phyloP scores from a whole-genome alignment of 2,113 vertebrate species.

The Elgaria multicarinata region DNA sequence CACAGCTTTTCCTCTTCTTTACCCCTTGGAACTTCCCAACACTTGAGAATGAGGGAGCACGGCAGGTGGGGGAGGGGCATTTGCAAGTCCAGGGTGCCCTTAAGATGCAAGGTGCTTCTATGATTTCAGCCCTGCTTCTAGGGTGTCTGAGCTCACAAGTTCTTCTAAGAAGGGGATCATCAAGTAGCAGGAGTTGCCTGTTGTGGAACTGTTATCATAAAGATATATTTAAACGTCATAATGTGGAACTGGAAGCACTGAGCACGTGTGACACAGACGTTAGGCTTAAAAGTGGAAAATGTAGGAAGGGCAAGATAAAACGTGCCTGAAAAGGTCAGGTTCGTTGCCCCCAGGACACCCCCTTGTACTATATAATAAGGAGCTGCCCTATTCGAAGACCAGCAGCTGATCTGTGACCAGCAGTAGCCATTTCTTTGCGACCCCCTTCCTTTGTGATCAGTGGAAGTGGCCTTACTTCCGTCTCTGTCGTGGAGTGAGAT shows the following conservation, averaged over 20 bases:
- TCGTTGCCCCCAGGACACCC: too few species aligned
- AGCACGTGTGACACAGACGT: too few species aligned
- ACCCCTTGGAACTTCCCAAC: not conserved
- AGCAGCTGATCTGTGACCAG: too few species aligned
- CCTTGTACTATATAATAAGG: too few species aligned
- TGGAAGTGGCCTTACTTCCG: not conserved
- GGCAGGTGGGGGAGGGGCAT: not conserved
- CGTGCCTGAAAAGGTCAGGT: too few species aligned
- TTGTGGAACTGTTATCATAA: not conserved
- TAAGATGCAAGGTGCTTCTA: not conserved
- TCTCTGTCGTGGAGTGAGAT: not conserved
- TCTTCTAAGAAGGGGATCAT: not conserved
- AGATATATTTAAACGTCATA: not conserved
- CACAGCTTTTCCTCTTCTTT: not conserved
- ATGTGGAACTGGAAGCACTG: too few species aligned
- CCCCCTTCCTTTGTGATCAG: not conserved
- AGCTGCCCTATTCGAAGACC: too few species aligned
- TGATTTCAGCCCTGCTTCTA: not conserved
- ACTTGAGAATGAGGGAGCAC: not conserved
- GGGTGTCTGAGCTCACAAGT: not conserved
- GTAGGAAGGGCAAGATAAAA: too few species aligned
- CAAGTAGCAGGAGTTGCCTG: not conserved
- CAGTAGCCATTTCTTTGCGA: not conserved
- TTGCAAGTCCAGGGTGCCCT: not conserved
- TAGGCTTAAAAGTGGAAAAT: too few species aligned